phyloP scores from a whole-genome alignment of 2,888 invertebrate genomes.

The Epicampocera succincta region DNA sequence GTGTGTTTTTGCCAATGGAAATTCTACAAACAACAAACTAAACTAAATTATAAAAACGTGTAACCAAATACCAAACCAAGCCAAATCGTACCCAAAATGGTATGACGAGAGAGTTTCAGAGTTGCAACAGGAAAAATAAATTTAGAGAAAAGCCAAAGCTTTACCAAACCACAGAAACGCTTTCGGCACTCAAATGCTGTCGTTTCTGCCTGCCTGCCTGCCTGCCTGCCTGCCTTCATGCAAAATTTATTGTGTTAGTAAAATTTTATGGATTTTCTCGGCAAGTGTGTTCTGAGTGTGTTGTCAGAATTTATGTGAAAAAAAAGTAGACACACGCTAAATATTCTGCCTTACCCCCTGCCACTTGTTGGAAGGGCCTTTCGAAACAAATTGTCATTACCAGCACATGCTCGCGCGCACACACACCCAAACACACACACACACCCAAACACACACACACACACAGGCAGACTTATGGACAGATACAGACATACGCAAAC shows the following conservation, averaged over 20 bases:
- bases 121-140: constrained; percentile 3
- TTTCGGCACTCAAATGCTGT: no score
- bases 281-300: background rate
- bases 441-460: no score
- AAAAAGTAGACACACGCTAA: constrained; percentile 46
- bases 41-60: constrained; percentile 27
- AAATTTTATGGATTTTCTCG: background rate
- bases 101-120: background rate
- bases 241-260: constrained; percentile 2
- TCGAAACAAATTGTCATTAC: background rate
- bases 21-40: constrained; percentile 1
- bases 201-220: background rate
- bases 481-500: no score
- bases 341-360: constrained; percentile 4
- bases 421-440: no score
- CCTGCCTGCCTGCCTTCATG: background rate
- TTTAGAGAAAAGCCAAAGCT: constrained; percentile 10
- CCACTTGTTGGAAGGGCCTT: background rate
- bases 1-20: constrained; percentile 2
- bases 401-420: background rate
- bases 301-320: background rate
- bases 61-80: background rate
- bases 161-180: constrained; percentile 12
- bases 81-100: background rate
- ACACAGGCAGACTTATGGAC: no score